Conservation (phyloP, 2,113 vertebrate genomes). For the Hyaena hyaena region DNA sequence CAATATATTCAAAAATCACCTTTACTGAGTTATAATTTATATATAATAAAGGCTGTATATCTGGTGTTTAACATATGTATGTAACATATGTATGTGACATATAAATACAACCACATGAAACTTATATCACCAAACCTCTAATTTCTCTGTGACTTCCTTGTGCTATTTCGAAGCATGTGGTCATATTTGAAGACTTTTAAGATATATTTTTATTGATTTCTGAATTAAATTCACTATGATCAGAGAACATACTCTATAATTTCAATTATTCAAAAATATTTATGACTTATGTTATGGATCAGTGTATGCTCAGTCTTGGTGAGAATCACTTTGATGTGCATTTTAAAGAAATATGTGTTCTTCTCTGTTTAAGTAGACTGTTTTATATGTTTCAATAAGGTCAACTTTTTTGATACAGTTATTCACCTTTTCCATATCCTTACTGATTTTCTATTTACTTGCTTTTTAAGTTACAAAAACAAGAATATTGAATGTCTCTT, state of each 20-base stretch:
- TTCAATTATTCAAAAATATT: background rate
- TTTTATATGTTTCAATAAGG: background rate
- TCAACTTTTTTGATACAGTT: background rate
- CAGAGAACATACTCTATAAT: background rate
- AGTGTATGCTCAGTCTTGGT: background rate
- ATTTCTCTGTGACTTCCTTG: background rate
- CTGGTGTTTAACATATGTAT: background rate
- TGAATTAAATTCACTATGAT: background rate
- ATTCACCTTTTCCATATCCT: background rate
- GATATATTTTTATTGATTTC: background rate
- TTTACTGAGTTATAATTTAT: background rate
- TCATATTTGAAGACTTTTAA: background rate
- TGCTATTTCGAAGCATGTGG: background rate
- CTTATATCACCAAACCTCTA: background rate
- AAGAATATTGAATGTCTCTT: background rate
- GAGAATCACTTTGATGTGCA: background rate
- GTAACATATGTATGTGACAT: background rate
- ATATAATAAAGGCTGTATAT: background rate
- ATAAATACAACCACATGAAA: background rate
- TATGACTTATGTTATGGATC: background rate
- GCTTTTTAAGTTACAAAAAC: background rate
- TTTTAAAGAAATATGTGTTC: background rate
- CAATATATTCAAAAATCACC: background rate
- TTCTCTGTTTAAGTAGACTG: background rate
- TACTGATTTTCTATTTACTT: background rate